Conservation (phyloP, 2,888 invertebrate species). For the Thelaira solivaga region DNA sequence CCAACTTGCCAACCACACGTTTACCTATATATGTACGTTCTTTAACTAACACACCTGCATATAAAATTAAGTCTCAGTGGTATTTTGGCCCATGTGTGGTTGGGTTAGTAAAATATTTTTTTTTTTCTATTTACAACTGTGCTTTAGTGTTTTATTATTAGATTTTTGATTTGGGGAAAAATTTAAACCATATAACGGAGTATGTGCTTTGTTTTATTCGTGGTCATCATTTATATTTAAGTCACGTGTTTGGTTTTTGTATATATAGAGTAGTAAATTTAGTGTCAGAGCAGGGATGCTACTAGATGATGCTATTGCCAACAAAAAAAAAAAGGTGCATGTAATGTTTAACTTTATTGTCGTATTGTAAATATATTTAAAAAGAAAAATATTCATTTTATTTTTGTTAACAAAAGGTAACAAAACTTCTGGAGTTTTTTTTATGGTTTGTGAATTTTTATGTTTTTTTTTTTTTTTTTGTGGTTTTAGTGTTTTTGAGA, state of each 20-base stretch:
- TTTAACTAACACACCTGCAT: too few species aligned
- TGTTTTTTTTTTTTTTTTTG: not conserved
- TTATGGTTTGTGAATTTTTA: not conserved
- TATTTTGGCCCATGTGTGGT: not conserved
- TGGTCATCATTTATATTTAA: slow-evolving; percentile 58
- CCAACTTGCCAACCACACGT: too few species aligned
- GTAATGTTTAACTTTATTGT: slow-evolving; percentile 53
- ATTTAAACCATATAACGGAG: slow-evolving; percentile 8
- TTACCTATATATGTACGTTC: too few species aligned
- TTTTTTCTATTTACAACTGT: slow-evolving; percentile 6
- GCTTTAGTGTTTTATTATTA: slow-evolving; percentile 54
- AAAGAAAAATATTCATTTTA: not conserved
- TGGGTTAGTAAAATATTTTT: slow-evolving; percentile 19
- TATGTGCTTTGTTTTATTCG: slow-evolving; percentile 14
- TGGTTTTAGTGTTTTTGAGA: not conserved
- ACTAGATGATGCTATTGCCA: too few species aligned
- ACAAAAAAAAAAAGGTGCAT: slow-evolving; percentile 38
- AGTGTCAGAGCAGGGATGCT: slow-evolving; percentile 16
- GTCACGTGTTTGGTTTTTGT: slow-evolving; percentile 58
- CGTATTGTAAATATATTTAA: slow-evolving; percentile 18
- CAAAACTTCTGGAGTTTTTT: slow-evolving; percentile 10
- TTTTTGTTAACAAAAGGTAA: slow-evolving; percentile 9
- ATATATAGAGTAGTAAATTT: slow-evolving; percentile 38
- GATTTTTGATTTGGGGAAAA: slow-evolving; percentile 60
- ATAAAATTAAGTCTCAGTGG: slow-evolving; percentile 23